Percentiles rank a stretch among this genome's conserved stretches.
phyloP scores from a whole-genome alignment of 2,888 invertebrate genomes.

The Xylocampa areola region DNA sequence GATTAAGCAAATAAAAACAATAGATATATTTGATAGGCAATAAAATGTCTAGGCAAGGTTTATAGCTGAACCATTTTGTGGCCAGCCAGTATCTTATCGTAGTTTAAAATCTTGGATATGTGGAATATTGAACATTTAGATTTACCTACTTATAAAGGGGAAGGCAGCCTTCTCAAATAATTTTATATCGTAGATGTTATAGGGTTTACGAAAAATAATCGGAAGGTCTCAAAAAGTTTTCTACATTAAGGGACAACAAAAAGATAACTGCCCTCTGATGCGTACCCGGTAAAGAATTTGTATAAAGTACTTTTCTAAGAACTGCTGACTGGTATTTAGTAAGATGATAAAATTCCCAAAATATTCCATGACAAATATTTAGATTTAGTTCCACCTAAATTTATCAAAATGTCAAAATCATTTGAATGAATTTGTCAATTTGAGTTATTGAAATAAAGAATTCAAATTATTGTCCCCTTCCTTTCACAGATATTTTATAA shows the following conservation, averaged over 20 bases:
- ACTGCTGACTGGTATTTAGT: no score
- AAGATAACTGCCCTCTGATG: no score
- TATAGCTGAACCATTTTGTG: constrained; percentile 68
- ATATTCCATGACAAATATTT: constrained; percentile 19
- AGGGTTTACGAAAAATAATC: no score
- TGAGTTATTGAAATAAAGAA: no score
- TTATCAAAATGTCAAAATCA: constrained; percentile 21
- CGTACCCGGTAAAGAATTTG: no score
- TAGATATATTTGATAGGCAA: constrained; percentile 74
- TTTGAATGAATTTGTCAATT: no score
- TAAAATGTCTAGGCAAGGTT: constrained; percentile 75
- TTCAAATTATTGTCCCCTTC: constrained; percentile 39
- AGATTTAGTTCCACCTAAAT: constrained; percentile 20
- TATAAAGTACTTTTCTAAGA: no score
- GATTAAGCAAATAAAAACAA: constrained; percentile 76
- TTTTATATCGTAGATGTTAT: no score
- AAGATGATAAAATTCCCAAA: no score
- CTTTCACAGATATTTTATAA: constrained; percentile 41
- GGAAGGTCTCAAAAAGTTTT: no score
- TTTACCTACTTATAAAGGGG: neutral
- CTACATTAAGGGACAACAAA: no score
- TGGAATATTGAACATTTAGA: constrained; percentile 9
- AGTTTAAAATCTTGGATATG: constrained; percentile 44
- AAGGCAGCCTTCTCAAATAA: no score
- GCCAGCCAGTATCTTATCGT: constrained; percentile 58